Evolutionary conservation across 2,797 vertebrate genomes (phyloP).

Genomic region (Peromyscus attwateri): DNA sequence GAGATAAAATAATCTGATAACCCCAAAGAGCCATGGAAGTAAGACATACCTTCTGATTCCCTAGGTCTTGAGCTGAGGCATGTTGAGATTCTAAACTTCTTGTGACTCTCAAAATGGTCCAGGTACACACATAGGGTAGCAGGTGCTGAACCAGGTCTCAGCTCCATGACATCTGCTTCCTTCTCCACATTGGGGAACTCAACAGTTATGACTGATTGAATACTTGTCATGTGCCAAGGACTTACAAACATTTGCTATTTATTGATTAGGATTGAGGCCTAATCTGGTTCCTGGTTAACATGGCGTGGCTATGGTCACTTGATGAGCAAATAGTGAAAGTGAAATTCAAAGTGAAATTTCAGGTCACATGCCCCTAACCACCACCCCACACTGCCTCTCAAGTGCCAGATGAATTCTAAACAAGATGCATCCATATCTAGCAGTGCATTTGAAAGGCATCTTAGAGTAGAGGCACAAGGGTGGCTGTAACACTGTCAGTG

Average conservation of each 20-base stretch:
- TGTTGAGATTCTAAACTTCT: constrained; percentile 4
- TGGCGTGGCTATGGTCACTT: neutral
- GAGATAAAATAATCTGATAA: neutral
- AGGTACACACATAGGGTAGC: neutral
- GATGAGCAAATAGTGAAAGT: neutral
- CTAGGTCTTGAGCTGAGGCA: neutral
- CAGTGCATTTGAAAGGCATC: neutral
- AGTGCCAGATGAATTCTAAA: neutral
- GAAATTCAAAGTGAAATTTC: constrained; percentile 18
- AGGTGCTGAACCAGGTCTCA: neutral
- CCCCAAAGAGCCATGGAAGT: neutral
- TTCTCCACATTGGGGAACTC: neutral
- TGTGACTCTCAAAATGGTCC: neutral
- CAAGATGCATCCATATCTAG: neutral
- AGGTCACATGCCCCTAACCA: neutral
- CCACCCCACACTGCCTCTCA: neutral
- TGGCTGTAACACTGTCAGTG: neutral
- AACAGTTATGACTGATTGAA: neutral
- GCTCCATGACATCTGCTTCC: neutral
- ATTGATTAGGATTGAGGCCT: neutral
- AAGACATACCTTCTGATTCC: neutral
- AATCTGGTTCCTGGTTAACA: neutral
- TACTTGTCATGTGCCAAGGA: neutral
- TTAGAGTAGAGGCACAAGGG: neutral
- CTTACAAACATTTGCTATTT: neutral